phyloP scores from a whole-genome alignment of 2,888 invertebrate species.

The Nipponacmea schrenckii region DNA sequence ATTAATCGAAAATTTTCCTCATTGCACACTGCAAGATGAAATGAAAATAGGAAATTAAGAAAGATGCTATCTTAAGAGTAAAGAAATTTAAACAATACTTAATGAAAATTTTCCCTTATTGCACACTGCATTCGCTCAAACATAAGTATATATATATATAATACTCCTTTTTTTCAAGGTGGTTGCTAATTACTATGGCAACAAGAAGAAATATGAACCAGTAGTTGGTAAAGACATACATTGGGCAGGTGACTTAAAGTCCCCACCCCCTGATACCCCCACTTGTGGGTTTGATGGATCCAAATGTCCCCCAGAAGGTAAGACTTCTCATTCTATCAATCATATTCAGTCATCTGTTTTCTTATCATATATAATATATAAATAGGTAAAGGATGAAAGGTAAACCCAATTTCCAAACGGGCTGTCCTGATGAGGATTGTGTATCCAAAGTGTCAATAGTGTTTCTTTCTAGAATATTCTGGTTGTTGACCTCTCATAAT shows the following conservation, averaged over 20 bases:
- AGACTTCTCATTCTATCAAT: constrained; percentile 58
- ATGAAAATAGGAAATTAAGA: too few species aligned
- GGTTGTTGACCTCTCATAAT: too few species aligned
- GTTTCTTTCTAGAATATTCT: too few species aligned
- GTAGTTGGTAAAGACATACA: constrained; percentile 80
- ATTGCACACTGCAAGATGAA: too few species aligned
- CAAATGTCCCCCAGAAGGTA: constrained; percentile 85
- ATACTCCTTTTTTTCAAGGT: constrained; percentile 72
- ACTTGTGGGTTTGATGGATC: constrained; percentile 90
- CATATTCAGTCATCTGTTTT: background rate
- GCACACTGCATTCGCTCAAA: too few species aligned
- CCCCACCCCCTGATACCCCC: constrained; percentile 84
- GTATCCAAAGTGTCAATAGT: too few species aligned
- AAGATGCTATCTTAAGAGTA: too few species aligned
- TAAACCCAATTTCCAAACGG: too few species aligned
- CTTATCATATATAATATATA: background rate
- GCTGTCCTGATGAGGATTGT: too few species aligned
- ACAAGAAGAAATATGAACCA: constrained; percentile 75
- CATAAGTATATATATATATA: background rate
- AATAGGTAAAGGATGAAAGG: background rate
- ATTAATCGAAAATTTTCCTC: too few species aligned
- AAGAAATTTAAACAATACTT: too few species aligned
- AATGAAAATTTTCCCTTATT: too few species aligned
- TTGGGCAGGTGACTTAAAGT: constrained; percentile 88
- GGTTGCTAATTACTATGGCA: constrained; percentile 90